A percentile compares a stretch with the other conserved stretches of the same genome.
phyloP scores from a whole-genome alignment of 2,113 vertebrate species.

The Formicarius rufipectus region DNA sequence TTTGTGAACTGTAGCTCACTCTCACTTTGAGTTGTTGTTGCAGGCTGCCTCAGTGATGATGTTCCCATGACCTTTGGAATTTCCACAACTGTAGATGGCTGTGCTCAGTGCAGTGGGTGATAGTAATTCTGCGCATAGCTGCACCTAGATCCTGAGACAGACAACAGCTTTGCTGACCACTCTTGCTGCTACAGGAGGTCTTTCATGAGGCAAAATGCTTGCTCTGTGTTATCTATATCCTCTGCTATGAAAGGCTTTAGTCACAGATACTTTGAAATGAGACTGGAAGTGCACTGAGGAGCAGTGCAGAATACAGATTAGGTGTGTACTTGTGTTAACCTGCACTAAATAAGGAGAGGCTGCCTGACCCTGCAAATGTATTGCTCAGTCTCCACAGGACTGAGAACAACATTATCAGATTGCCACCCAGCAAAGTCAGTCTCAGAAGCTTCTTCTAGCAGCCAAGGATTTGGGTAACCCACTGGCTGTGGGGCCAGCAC shows the following conservation, averaged over 20 bases:
- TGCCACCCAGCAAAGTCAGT: not conserved
- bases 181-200: not conserved
- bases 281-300: not conserved
- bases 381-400: not conserved
- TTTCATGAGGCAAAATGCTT: not conserved
- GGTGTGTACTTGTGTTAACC: not conserved
- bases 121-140: not conserved
- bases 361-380: not conserved
- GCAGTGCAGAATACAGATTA: not conserved
- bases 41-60: not conserved
- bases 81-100: not conserved
- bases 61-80: not conserved
- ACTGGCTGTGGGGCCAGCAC: not conserved
- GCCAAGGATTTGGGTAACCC: not conserved
- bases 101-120: not conserved
- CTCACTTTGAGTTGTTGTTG: not conserved
- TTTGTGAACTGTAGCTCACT: accelerated
- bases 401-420: not conserved
- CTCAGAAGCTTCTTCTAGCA: not conserved
- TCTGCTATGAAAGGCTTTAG: not conserved
- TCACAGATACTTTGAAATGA: not conserved
- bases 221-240: not conserved
- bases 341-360: not conserved
- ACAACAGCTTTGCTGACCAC: not conserved
- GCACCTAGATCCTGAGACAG: not conserved